A percentile compares a stretch with the other conserved stretches of the same genome.
phyloP scores from a whole-genome alignment of 1,140 invertebrate genomes.

The Calosoma granatense region DNA sequence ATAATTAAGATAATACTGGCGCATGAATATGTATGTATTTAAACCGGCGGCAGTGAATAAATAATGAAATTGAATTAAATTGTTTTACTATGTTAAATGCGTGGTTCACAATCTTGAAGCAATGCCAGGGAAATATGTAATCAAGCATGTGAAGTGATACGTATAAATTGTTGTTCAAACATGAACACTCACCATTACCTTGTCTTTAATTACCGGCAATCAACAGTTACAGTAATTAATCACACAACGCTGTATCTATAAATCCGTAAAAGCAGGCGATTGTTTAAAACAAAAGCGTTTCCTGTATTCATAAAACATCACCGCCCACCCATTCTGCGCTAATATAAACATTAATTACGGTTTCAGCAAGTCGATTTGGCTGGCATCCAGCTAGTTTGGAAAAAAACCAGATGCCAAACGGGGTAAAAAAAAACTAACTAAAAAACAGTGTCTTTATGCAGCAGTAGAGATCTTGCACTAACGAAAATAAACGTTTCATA shows the following conservation, averaged over 20 bases:
- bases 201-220: slow-evolving; percentile 1
- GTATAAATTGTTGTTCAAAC: no score
- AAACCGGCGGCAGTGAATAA: no score
- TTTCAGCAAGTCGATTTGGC: slow-evolving; percentile 4
- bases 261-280: background rate
- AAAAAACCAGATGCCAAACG: background rate
- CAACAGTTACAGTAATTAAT: background rate
- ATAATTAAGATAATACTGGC: no score
- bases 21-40: no score
- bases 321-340: background rate
- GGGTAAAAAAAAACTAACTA: background rate
- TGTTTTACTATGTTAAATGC: no score
- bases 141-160: no score
- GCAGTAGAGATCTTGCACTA: background rate
- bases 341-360: slow-evolving; percentile 9
- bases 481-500: background rate
- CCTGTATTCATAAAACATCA: background rate
- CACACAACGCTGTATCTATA: background rate
- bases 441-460: background rate
- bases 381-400: background rate
- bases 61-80: no score
- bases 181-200: no score
- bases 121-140: no score
- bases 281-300: slow-evolving; percentile 7
- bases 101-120: no score